Evolutionary conservation across 1,140 invertebrate species (phyloP).

Genomic region (Platyscapa corneri): DNA sequence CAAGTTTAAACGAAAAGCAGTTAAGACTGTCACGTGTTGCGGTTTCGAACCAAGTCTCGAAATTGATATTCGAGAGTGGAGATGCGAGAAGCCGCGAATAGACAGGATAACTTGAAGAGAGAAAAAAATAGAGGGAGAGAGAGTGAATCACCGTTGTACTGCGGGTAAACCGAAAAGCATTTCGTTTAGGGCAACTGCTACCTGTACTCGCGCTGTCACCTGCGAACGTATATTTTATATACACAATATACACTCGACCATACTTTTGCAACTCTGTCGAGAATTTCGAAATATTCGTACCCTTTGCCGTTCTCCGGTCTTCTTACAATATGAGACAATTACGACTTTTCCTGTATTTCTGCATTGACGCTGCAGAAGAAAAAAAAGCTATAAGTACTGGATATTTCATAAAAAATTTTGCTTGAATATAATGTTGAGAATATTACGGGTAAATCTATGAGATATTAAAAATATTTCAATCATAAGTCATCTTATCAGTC

Average conservation of each 20-base stretch:
- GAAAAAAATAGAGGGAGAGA: not conserved
- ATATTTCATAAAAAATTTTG: conserved; percentile 35
- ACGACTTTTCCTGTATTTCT: conserved; percentile 41
- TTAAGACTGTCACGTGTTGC: conserved; percentile 61
- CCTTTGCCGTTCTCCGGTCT: too few relatives aligned
- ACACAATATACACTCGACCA: not conserved
- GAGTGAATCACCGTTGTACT: not conserved
- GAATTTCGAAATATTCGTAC: conserved; percentile 45
- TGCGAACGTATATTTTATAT: not conserved
- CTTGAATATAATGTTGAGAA: conserved; percentile 12
- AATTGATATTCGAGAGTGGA: conserved; percentile 53
- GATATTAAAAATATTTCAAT: conserved; percentile 30
- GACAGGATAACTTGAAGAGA: not conserved
- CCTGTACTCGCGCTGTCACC: conserved; percentile 12
- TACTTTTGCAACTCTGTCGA: not conserved
- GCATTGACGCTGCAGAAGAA: not conserved
- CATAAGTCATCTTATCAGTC: not conserved
- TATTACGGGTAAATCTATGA: conserved; percentile 55
- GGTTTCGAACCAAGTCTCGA: conserved; percentile 59
- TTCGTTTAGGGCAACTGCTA: conserved; percentile 40
- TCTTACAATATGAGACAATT: conserved; percentile 37
- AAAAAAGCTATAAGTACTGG: not conserved
- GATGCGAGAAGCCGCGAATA: conserved; percentile 46
- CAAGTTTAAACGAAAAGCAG: conserved; percentile 50
- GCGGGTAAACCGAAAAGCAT: conserved; percentile 14